These are phyloP conservation scores for Congeria kusceri DNA, from an alignment of 2,888 invertebrate genomes.

Conservation along the genomic window DNA sequence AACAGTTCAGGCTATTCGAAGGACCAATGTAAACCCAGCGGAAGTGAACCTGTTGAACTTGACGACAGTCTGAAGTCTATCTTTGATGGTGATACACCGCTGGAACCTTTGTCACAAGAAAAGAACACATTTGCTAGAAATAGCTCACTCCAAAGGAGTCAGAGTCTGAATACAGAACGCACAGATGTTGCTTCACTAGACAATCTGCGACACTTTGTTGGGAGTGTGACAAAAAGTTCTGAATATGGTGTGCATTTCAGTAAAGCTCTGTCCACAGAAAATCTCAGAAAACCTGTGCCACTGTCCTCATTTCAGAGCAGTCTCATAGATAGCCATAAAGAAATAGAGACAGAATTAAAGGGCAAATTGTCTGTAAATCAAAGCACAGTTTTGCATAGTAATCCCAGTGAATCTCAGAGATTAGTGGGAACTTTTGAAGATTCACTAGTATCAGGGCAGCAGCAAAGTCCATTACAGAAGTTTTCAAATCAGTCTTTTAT, in stretches of 20 bases:
- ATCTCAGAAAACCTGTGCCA: neutral
- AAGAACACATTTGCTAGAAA: no score
- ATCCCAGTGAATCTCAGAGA: neutral
- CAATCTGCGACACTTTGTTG: slow-evolving; percentile 58
- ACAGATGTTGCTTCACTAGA: slow-evolving; percentile 43
- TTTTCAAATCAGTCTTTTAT: neutral
- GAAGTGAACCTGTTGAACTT: slow-evolving; percentile 15
- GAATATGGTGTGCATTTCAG: slow-evolving; percentile 57
- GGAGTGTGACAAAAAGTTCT: slow-evolving; percentile 58
- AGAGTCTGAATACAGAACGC: neutral
- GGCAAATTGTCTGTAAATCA: slow-evolving; percentile 2
- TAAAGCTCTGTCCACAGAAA: slow-evolving; percentile 22
- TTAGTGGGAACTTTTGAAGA: no score
- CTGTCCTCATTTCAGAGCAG: neutral
- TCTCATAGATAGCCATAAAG: neutral
- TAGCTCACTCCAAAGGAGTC: neutral
- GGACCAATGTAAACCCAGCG: slow-evolving; percentile 11
- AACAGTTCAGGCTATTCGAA: neutral
- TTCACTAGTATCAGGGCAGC: neutral
- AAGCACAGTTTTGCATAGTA: neutral
- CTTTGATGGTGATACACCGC: slow-evolving; percentile 37
- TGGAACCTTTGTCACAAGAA: neutral
- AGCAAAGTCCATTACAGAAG: neutral
- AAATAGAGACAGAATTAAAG: neutral
- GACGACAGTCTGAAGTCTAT: slow-evolving; percentile 43